phyloP scores from a whole-genome alignment of 2,797 vertebrate species.

The Dendrocincla fuliginosa region DNA sequence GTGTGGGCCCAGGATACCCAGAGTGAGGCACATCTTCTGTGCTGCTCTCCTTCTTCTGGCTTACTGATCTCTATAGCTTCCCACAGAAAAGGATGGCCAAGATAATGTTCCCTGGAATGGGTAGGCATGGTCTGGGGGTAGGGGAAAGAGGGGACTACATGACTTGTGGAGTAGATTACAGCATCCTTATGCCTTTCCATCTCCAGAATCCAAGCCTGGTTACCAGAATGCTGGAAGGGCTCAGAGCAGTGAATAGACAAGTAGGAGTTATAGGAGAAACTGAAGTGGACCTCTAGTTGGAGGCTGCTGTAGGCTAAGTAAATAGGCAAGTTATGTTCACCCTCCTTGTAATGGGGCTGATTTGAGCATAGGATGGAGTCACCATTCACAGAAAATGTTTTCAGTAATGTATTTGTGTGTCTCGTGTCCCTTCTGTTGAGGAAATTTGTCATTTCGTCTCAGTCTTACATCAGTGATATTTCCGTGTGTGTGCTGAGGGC shows the following conservation, averaged over 20 bases:
- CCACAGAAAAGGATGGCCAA: background rate
- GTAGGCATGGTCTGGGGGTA: background rate
- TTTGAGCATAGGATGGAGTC: background rate
- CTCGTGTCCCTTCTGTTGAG: background rate
- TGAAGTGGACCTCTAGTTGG: background rate
- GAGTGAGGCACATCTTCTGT: background rate
- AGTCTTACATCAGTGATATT: background rate
- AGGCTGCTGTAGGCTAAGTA: background rate
- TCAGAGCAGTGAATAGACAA: background rate
- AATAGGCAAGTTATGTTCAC: background rate
- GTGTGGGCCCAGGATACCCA: background rate
- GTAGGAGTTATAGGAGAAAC: background rate
- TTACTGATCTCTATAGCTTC: background rate
- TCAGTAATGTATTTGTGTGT: background rate
- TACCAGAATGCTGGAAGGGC: background rate
- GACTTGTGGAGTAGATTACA: rapidly evolving
- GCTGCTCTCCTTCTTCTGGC: background rate
- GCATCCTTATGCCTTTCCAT: background rate
- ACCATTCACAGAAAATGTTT: background rate
- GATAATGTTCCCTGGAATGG: background rate
- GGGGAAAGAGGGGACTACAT: background rate
- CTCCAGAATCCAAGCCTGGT: background rate
- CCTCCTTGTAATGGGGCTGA: background rate
- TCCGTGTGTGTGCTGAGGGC: background rate
- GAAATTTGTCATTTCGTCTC: background rate